Conservation (phyloP, 2,888 invertebrate genomes). For the Lycaena phlaeas region DNA sequence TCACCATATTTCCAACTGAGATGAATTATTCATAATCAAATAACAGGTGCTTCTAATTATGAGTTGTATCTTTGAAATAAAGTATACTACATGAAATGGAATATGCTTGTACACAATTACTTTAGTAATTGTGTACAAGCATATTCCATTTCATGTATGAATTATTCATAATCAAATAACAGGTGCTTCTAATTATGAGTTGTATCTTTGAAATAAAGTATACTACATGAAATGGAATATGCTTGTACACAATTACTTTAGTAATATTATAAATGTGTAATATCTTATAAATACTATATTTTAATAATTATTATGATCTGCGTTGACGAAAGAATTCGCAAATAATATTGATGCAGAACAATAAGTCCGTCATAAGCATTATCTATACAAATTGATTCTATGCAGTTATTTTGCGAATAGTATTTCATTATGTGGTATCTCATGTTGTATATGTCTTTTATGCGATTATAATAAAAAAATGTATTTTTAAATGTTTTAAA, state of each 20-base stretch:
- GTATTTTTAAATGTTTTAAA: conserved; percentile 48
- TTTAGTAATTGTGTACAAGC: no score
- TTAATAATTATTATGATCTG: conserved; percentile 1
- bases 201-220: not conserved
- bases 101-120: no score
- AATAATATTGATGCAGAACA: no score
- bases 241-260: no score
- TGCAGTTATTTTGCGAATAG: no score
- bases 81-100: no score
- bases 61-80: not conserved
- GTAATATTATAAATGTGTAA: not conserved
- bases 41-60: conserved; percentile 1
- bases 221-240: no score
- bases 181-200: conserved; percentile 1
- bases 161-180: not conserved
- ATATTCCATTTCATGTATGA: no score
- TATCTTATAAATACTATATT: not conserved
- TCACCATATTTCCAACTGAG: not conserved
- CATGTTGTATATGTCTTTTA: conserved; percentile 6
- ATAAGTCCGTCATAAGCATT: no score
- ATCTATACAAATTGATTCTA: no score
- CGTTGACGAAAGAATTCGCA: no score
- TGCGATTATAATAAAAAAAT: conserved; percentile 26
- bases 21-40: not conserved
- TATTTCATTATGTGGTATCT: conserved; percentile 4